phyloP scores from a whole-genome alignment of 2,888 invertebrate species.

The Nematopogon swammerdamellus region DNA sequence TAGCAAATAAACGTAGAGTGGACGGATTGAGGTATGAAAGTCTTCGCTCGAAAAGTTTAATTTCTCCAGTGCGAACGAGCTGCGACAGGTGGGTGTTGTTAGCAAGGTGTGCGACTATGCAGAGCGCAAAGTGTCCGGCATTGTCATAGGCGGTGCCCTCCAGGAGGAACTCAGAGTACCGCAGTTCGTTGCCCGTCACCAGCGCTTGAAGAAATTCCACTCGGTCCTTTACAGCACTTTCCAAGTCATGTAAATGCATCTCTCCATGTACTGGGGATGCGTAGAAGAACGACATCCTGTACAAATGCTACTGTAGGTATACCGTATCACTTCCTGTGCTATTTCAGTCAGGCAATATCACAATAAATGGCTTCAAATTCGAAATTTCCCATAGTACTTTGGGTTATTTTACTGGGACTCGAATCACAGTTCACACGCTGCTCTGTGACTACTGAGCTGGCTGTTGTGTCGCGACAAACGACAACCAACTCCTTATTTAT shows the following conservation, averaged over 20 bases:
- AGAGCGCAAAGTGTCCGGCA: constrained; percentile 56
- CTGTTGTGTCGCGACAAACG: too few relatives aligned
- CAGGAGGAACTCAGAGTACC: constrained; percentile 52
- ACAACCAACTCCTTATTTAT: too few relatives aligned
- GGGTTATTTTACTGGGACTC: too few relatives aligned
- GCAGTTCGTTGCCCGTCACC: constrained; percentile 20
- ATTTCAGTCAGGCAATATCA: too few relatives aligned
- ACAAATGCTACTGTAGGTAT: too few relatives aligned
- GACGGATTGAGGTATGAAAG: constrained; percentile 25
- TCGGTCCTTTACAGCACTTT: constrained; percentile 48
- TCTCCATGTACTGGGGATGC: constrained; percentile 53
- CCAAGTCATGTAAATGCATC: constrained; percentile 47
- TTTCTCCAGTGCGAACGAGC: constrained; percentile 32
- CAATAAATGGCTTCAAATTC: too few relatives aligned
- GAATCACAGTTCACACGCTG: too few relatives aligned
- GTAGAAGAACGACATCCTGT: constrained; percentile 53
- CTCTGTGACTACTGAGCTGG: too few relatives aligned
- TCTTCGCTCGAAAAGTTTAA: constrained; percentile 27
- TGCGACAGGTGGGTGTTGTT: constrained; percentile 25
- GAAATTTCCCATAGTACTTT: too few relatives aligned
- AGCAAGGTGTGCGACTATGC: constrained; percentile 32
- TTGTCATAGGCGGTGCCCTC: constrained; percentile 59
- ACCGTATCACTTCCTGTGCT: too few relatives aligned
- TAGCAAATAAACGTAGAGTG: constrained; percentile 33
- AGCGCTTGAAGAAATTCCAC: constrained; percentile 44